Evolutionary conservation across 2,113 vertebrate species (phyloP).

Genomic region (Himantopus leucocephalus): DNA sequence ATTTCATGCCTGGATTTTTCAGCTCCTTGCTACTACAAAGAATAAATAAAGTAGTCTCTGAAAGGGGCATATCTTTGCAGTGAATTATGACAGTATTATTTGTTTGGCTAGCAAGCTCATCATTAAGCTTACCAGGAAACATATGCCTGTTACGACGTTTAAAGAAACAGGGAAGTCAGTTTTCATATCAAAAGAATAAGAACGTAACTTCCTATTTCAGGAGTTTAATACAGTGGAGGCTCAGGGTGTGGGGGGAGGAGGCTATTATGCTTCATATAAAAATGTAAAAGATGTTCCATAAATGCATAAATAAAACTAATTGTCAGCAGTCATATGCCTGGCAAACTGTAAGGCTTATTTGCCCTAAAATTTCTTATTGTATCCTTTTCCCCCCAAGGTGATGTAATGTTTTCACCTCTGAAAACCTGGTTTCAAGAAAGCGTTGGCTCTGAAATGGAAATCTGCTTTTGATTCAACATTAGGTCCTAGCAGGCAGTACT

Average conservation of each 20-base stretch:
- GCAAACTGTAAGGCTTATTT: background rate
- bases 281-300: background rate
- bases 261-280: background rate
- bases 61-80: background rate
- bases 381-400: background rate
- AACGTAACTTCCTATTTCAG: background rate
- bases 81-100: background rate
- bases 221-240: background rate
- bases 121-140: background rate
- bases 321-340: background rate
- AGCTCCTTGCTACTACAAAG: conserved; percentile 1
- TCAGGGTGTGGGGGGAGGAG: background rate
- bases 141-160: background rate
- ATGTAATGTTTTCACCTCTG: conserved; percentile 41
- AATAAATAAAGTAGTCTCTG: conserved; percentile 20
- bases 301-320: background rate
- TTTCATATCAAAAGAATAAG: background rate
- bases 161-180: background rate
- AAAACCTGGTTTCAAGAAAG: conserved; percentile 24
- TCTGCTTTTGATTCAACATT: conserved; percentile 41
- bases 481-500: background rate
- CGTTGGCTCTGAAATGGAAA: background rate
- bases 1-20: conserved; percentile 60
- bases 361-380: background rate
- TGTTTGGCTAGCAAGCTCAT: background rate